Base-by-base conservation (phyloP, 2,797 vertebrate genomes). In the Periophthalmus magnuspinnatus region DNA sequence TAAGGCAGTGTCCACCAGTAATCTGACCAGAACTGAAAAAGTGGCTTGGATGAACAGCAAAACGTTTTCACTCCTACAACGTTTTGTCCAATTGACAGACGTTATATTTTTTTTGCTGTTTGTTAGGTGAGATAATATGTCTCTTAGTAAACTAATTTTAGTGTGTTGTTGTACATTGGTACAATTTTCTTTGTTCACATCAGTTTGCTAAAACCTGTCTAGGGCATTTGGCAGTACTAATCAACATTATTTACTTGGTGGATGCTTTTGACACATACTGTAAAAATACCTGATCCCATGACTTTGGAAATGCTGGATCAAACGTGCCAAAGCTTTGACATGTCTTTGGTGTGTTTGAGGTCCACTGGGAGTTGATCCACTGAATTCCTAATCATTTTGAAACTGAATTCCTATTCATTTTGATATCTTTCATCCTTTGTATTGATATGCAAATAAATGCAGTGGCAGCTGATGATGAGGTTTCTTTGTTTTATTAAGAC, bases 401-500 rank as follows among this genome's bases (percentile, higher is more conserved):
- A 45, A 48, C 41, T 24, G 41, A 41, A 64, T 48, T 64, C 41
- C 14, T 48, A 10, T 6, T 62, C 60, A 62, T 62, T 36, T 47
- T 47, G 38, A 28, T 28, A 22, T 64, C 62, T 64, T 64, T 64
- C 28, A 64, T 63, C 41, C 38, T 17, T 63, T 63, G 61, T 63
- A 21, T 63, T 41, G 36, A 45, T 47, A 47, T 64, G 41, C 61
- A 47, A 64, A 64, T 47, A 64, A 28, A 45, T 24, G 21, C 62
- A 64, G 38, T 28, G 62, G 13, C 10, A 64, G 41, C 62, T 19
- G 41, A 13, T 17, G 13, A 47, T 47, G 38, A 17, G 38, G 21
- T 28, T 64, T 64, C 62, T 48, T 64, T 64, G 62, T 64, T 62
- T 62, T 47, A 45, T 59, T n/a, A 60, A 60, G 55, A 57, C 55